Percentiles rank a stretch among this genome's conserved stretches.
Conservation (phyloP, 2,888 invertebrate genomes). For the Acheta domesticus region DNA sequence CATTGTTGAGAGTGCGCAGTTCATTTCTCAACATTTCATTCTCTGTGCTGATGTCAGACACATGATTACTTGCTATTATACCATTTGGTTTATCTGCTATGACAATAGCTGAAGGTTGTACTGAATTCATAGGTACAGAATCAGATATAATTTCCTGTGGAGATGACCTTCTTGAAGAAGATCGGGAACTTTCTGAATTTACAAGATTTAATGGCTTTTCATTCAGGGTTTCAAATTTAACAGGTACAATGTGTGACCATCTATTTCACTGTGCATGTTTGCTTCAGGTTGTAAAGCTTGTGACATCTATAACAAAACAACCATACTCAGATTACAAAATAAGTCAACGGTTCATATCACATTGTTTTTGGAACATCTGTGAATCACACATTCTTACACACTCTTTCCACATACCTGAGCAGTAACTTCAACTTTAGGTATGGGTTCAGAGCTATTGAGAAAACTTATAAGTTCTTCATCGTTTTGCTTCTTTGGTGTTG, state of each 20-base stretch:
- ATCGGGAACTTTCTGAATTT: constrained; percentile 19
- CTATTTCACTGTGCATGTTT: neutral
- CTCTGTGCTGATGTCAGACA: constrained; percentile 37
- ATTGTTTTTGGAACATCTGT: no score
- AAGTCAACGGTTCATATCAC: no score
- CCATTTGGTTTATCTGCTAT: neutral
- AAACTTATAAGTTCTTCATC: constrained; percentile 38
- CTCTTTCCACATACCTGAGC: neutral
- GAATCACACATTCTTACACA: neutral
- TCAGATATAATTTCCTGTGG: constrained; percentile 18
- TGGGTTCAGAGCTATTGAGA: constrained; percentile 41
- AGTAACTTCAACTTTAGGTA: neutral
- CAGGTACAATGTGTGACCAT: neutral
- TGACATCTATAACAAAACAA: neutral
- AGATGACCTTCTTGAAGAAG: constrained; percentile 26
- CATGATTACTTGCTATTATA: neutral
- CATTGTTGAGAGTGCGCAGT: constrained; percentile 52
- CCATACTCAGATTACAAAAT: no score
- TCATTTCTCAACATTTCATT: constrained; percentile 50
- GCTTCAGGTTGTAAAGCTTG: constrained; percentile 18
- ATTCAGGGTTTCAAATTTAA: constrained; percentile 19
- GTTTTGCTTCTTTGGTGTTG: constrained; percentile 30
- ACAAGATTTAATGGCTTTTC: neutral
- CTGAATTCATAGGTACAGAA: neutral
- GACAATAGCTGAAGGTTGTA: neutral